These are phyloP conservation scores for Drosophila ananassae DNA, from an alignment of 1,140 invertebrate genomes.

Conservation along the genomic window DNA sequence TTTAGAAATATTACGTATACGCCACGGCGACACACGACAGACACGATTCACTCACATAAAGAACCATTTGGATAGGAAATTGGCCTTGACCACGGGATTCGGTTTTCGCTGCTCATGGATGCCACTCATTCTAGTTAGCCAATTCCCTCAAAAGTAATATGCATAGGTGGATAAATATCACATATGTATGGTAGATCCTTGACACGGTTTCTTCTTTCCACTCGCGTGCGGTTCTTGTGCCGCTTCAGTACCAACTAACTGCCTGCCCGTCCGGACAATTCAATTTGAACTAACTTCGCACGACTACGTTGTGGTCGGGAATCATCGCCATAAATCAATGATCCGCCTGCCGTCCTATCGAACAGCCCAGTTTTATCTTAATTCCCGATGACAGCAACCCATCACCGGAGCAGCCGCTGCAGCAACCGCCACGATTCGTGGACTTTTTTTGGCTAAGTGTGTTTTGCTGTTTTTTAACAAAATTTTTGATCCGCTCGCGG, in stretches of 20 bases:
- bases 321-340: slow-evolving; percentile 77
- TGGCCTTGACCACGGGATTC: slow-evolving; percentile 78
- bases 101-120: slow-evolving; percentile 56
- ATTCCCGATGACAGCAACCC: slow-evolving; percentile 71
- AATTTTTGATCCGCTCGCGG: slow-evolving; percentile 1
- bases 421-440: slow-evolving; percentile 1
- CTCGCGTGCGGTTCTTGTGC: slow-evolving; percentile 37
- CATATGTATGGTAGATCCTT: slow-evolving; percentile 52
- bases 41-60: slow-evolving; percentile 71
- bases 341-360: slow-evolving; percentile 59
- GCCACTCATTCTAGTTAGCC: slow-evolving; percentile 43
- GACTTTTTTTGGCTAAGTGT: slow-evolving; percentile 46
- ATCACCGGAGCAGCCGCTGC: slow-evolving; percentile 51
- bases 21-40: slow-evolving; percentile 2
- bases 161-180: slow-evolving; percentile 10
- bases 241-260: slow-evolving; percentile 57
- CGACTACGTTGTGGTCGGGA: slow-evolving; percentile 22
- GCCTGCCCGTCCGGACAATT: slow-evolving; percentile 38
- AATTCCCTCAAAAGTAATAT: slow-evolving; percentile 8
- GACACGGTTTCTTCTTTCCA: slow-evolving; percentile 8
- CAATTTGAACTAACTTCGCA: slow-evolving; percentile 60
- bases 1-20: slow-evolving; percentile 46
- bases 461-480: slow-evolving; percentile 48
- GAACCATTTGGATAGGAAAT: slow-evolving; percentile 81
- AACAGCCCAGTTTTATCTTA: slow-evolving; percentile 69